phyloP scores from a whole-genome alignment of 2,888 invertebrate genomes.

The Plusia festucae region DNA sequence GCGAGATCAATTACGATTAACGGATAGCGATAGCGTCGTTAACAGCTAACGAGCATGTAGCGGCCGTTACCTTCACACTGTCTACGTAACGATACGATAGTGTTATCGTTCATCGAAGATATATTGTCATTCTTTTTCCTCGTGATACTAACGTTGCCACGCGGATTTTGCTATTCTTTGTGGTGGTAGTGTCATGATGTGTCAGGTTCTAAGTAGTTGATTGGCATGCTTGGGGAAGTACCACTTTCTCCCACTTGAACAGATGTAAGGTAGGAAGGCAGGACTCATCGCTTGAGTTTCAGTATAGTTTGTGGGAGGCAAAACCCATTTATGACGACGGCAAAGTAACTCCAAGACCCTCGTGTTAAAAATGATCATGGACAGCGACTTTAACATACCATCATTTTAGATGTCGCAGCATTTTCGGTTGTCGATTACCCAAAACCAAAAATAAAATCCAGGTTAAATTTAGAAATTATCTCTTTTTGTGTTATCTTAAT shows the following conservation, averaged over 20 bases:
- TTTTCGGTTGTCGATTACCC: too few relatives aligned
- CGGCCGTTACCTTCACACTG: conserved; percentile 68
- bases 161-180: conserved; percentile 14
- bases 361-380: too few relatives aligned
- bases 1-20: conserved; percentile 64
- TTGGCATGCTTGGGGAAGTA: neutral
- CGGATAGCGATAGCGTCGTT: conserved; percentile 72
- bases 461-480: neutral
- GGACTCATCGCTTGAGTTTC: too few relatives aligned
- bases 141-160: conserved; percentile 32
- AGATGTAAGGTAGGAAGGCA: too few relatives aligned
- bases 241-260: neutral
- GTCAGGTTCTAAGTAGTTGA: neutral
- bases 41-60: conserved; percentile 65
- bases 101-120: conserved; percentile 50
- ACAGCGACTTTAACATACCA: too few relatives aligned
- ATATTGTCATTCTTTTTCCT: conserved; percentile 15
- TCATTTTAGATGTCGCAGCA: too few relatives aligned
- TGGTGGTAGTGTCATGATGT: neutral
- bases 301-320: too few relatives aligned
- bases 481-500: neutral
- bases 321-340: too few relatives aligned
- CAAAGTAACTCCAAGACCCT: too few relatives aligned
- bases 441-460: too few relatives aligned
- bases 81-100: conserved; percentile 58